Conservation (phyloP, 2,113 vertebrate genomes). For the Pantherophis guttatus region DNA sequence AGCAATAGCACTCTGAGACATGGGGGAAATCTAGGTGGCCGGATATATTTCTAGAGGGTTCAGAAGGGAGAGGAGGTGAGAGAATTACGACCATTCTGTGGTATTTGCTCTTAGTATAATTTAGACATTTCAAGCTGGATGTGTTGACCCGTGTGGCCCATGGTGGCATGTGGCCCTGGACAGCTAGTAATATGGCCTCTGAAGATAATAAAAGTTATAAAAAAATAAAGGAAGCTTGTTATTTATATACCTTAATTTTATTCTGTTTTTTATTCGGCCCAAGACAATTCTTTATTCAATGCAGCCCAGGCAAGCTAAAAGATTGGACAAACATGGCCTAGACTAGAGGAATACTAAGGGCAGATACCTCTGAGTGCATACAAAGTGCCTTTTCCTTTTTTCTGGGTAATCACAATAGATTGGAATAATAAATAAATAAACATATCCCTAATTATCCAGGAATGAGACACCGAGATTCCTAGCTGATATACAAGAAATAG, state of each 20-base stretch:
- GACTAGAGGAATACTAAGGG: not conserved
- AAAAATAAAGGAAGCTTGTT: not conserved
- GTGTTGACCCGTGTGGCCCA: not conserved
- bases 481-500: not conserved
- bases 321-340: not conserved
- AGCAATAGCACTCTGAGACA: not conserved
- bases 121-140: not conserved
- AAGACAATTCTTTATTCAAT: not conserved
- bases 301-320: not conserved
- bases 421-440: not conserved
- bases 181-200: not conserved
- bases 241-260: not conserved
- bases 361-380: not conserved
- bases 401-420: not conserved
- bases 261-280: not conserved
- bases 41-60: not conserved
- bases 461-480: not conserved
- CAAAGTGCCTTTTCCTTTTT: not conserved
- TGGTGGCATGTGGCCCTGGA: not conserved
- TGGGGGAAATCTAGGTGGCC: not conserved
- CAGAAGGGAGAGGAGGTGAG: not conserved
- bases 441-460: not conserved
- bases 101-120: not conserved
- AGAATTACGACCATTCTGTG: not conserved
- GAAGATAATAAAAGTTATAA: not conserved